Percentiles rank a stretch among this genome's conserved stretches.
phyloP scores from a whole-genome alignment of 2,888 invertebrate species.

The Petrolisthes manimaculis region DNA sequence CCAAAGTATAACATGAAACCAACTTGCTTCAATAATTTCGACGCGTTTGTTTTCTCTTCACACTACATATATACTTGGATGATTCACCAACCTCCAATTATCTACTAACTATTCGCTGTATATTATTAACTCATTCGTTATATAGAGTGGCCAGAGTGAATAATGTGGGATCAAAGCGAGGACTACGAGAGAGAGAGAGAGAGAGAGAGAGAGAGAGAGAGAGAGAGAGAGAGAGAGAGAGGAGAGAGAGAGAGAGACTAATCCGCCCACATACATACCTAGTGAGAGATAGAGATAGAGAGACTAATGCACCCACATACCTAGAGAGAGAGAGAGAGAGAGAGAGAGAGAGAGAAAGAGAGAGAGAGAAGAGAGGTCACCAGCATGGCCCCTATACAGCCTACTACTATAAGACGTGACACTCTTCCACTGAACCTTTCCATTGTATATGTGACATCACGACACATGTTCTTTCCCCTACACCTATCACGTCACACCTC shows the following conservation, averaged over 20 bases:
- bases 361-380: conserved; percentile 1
- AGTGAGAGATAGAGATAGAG: neutral
- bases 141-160: neutral
- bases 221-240: neutral
- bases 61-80: no score
- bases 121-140: neutral
- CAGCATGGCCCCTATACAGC: neutral
- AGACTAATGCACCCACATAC: neutral
- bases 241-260: neutral
- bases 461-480: no score
- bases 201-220: neutral
- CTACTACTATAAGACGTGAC: no score
- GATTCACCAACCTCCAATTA: no score
- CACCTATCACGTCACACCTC: no score
- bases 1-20: neutral
- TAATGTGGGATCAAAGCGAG: neutral
- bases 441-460: no score
- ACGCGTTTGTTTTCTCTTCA: no score
- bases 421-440: no score
- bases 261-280: neutral
- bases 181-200: neutral
- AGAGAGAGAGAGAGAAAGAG: conserved; percentile 1
- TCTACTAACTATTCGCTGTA: neutral
- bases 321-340: neutral
- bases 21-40: neutral